Evolutionary conservation across 2,113 vertebrate genomes (phyloP).

Genomic region (Acanthisitta chloris): DNA sequence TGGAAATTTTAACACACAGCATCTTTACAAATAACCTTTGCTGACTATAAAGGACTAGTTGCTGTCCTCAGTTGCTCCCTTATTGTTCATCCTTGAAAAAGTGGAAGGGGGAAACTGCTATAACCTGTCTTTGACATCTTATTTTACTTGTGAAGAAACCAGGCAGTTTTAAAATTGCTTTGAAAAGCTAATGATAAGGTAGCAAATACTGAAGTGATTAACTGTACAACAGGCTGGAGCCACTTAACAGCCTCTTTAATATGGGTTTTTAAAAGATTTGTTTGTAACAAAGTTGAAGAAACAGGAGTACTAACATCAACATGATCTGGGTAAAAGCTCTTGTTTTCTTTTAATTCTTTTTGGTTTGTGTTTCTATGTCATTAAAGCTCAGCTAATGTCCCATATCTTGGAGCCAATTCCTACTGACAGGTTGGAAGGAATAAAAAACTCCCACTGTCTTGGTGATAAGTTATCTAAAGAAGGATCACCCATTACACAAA

Average conservation of each 20-base stretch:
- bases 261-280: not conserved
- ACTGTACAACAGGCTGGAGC: not conserved
- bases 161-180: not conserved
- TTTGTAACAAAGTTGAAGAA: constrained; percentile 27
- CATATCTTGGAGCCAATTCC: constrained; percentile 20
- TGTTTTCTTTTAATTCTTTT: constrained; percentile 67
- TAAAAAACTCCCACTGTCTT: constrained; percentile 27
- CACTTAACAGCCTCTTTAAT: not conserved
- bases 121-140: not conserved
- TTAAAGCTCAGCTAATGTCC: constrained; percentile 50
- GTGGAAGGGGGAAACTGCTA: not conserved
- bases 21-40: not conserved
- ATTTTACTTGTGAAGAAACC: not conserved
- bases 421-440: constrained; percentile 39
- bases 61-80: not conserved
- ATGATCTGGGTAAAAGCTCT: not conserved
- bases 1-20: not conserved
- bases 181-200: not conserved
- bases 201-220: not conserved
- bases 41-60: not conserved
- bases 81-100: not conserved
- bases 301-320: constrained; percentile 15
- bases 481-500: constrained; percentile 24
- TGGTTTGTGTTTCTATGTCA: constrained; percentile 54
- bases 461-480: constrained; percentile 50